Base-by-base conservation (phyloP, 2,113 vertebrate genomes). In the Oceanodroma tethys region DNA sequence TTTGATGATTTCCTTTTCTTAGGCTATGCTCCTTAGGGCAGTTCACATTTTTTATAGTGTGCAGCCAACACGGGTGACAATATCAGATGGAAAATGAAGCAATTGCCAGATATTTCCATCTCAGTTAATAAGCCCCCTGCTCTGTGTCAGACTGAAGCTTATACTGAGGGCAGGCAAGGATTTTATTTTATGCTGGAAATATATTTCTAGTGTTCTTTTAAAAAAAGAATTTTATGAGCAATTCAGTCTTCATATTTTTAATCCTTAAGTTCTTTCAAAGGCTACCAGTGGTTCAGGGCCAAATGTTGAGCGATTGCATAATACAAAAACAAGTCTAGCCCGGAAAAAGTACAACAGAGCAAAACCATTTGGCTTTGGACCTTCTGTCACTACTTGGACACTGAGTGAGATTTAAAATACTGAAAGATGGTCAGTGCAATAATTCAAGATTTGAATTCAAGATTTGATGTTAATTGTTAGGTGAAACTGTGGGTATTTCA, bases 181-280 rank as follows among this genome's bases (percentile, higher is more conserved):
- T 88, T 98, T 97, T 63, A 75, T 81, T 78, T 97, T 97, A 90
- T 97, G 5, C 72, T 94, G 80, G 53, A 96, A 93, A 90, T 95
- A 72, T 81, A 96, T 92, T 89, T 96, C 88, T 75, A 93, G 53
- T 58, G 26, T 71, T 94, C 59, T 89, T 93, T 60, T 11, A 88
- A 83, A 88, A 59, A 91, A 87, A 85, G 1, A 88, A 81, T 74
- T 97, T 96, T 91, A 86, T 48, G 25, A 94, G 60, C 86, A 92
- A 91, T 95, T 95, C 68, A 68, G 19, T 93, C 88, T 97, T 97
- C 88, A 56, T 80, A 78, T 84, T 97, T 95, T 97, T 97, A 97
- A 95, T 97, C 81, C 48, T 95, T 91, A 92, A 92, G 47, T 94
- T 96, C 36, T 98, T 98, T 98, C 78, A 95, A 95, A 96, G 86